Evolutionary conservation across 1,140 invertebrate species (phyloP).

Genomic region (Philopotamus ludificatus): DNA sequence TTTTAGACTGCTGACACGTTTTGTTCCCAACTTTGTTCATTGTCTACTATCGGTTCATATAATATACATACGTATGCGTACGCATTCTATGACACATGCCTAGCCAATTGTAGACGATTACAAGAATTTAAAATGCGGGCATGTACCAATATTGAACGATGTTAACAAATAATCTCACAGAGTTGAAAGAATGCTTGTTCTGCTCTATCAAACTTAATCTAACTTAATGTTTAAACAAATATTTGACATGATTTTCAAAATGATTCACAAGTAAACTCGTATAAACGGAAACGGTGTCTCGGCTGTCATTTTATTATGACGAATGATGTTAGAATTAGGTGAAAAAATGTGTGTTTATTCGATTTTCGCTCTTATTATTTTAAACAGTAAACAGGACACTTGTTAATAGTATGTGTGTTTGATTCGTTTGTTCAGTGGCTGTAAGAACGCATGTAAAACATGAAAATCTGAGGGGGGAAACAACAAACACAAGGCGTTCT

Average conservation of each 20-base stretch:
- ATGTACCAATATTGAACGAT: not conserved
- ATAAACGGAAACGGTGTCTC: slow-evolving; percentile 24
- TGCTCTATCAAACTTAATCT: slow-evolving; percentile 26
- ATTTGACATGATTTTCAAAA: slow-evolving; percentile 37
- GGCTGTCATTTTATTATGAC: not conserved
- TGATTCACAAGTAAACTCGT: slow-evolving; percentile 31
- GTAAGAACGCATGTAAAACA: not conserved
- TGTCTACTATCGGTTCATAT: not conserved
- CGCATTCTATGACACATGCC: too few species aligned
- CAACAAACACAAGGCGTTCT: slow-evolving; percentile 7
- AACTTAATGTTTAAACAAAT: slow-evolving; percentile 34
- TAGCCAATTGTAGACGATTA: too few species aligned
- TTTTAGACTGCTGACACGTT: not conserved
- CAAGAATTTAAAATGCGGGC: too few species aligned
- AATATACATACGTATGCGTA: not conserved
- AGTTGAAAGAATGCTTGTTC: slow-evolving; percentile 31
- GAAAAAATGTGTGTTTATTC: not conserved
- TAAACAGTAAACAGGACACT: not conserved
- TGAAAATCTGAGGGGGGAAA: slow-evolving; percentile 9
- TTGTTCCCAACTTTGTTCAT: not conserved
- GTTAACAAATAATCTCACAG: slow-evolving; percentile 34
- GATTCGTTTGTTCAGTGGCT: not conserved
- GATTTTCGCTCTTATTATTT: not conserved
- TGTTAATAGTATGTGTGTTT: not conserved
- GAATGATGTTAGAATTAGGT: not conserved